A percentile compares a stretch with the other conserved stretches of the same genome.
These are phyloP conservation scores for Lepidurus packardi DNA, from an alignment of 1,140 invertebrate genomes.

Conservation along the genomic window DNA sequence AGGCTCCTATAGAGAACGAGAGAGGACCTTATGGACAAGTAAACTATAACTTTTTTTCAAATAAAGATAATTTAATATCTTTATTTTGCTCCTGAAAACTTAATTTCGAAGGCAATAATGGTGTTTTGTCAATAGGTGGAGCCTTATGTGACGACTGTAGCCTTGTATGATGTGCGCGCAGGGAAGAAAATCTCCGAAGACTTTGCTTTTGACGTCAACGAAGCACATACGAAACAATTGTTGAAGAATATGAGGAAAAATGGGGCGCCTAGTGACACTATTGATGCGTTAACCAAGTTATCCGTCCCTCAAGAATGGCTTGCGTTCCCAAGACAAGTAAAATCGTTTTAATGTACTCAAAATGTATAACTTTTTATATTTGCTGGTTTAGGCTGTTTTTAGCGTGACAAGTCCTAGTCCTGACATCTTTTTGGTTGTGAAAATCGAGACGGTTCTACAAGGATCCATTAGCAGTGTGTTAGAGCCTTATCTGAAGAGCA, in stretches of 20 bases:
- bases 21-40: slow-evolving; percentile 71
- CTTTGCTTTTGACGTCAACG: slow-evolving; percentile 86
- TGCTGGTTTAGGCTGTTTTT: slow-evolving; percentile 62
- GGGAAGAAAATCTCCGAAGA: slow-evolving; percentile 85
- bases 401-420: slow-evolving; percentile 75
- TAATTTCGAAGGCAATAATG: background rate
- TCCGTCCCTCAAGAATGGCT: slow-evolving; percentile 60
- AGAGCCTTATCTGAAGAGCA: slow-evolving; percentile 77
- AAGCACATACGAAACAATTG: slow-evolving; percentile 55
- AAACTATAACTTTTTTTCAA: slow-evolving; percentile 35
- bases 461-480: slow-evolving; percentile 77
- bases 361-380: slow-evolving; percentile 25
- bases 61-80: slow-evolving; percentile 28
- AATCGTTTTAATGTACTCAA: slow-evolving; percentile 31
- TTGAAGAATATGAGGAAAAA: slow-evolving; percentile 43
- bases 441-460: slow-evolving; percentile 84
- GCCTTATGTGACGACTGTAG: slow-evolving; percentile 80
- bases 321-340: slow-evolving; percentile 54
- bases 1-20: slow-evolving; percentile 69
- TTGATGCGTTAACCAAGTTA: slow-evolving; percentile 48
- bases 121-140: slow-evolving; percentile 57
- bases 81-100: slow-evolving; percentile 31
- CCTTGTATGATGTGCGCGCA: slow-evolving; percentile 77
- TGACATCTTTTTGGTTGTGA: slow-evolving; percentile 81
- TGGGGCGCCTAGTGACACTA: slow-evolving; percentile 37